A percentile compares a stretch with the other conserved stretches of the same genome.
Conservation (phyloP, 2,888 invertebrate species). For the Eupeodes luniger region DNA sequence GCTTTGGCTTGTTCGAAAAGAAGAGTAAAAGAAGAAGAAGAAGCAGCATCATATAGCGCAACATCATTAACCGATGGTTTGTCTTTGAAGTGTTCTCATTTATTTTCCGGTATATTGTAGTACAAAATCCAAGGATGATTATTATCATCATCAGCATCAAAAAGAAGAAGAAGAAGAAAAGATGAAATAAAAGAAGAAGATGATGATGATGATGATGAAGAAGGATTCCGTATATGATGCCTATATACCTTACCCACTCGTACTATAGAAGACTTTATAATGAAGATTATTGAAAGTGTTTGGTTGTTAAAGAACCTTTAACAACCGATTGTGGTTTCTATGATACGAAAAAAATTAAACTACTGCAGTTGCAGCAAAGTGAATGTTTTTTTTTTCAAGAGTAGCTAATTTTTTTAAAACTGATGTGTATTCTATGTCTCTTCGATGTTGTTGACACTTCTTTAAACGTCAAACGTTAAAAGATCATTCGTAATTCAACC, state of each 20-base stretch:
- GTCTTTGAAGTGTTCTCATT: constrained; percentile 70
- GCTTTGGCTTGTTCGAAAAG: constrained; percentile 68
- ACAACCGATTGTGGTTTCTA: not conserved
- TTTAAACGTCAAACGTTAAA: not conserved
- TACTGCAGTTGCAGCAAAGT: not conserved
- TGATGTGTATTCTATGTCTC: not conserved
- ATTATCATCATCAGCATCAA: constrained; percentile 24
- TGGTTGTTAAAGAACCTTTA: constrained; percentile 13
- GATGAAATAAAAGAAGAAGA: not conserved
- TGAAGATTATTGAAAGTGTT: constrained; percentile 14
- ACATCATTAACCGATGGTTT: constrained; percentile 70
- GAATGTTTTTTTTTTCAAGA: not conserved
- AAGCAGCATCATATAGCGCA: constrained; percentile 43
- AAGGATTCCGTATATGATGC: not conserved
- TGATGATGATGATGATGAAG: not conserved
- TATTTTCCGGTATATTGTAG: constrained; percentile 56
- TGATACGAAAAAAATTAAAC: not conserved
- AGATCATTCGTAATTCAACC: too few relatives aligned
- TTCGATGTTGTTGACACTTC: not conserved
- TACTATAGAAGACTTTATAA: constrained; percentile 1
- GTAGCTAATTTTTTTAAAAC: not conserved
- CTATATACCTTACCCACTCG: too few relatives aligned
- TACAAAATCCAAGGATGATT: constrained; percentile 69
- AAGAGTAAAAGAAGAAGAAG: constrained; percentile 77
- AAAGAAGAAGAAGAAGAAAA: not conserved